These are phyloP conservation scores for Drosophila imparisetae DNA, from an alignment of 2,888 invertebrate genomes.

Conservation along the genomic window DNA sequence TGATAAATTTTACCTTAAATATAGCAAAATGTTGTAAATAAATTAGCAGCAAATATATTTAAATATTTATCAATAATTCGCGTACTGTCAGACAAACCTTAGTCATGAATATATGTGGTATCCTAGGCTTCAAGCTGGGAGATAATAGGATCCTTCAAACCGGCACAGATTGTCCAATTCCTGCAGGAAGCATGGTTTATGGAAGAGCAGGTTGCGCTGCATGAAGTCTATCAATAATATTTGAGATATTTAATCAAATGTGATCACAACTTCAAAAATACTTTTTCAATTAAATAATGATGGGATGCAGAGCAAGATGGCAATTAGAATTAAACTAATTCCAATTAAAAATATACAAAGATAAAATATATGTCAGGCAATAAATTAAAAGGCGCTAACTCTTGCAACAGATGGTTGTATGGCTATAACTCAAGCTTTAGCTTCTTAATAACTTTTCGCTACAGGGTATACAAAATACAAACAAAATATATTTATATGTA, in stretches of 20 bases:
- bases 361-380: not conserved
- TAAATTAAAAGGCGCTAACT: too few relatives aligned
- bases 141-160: not conserved
- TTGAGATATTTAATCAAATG: not conserved
- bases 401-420: not conserved
- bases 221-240: not conserved
- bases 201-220: not conserved
- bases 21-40: not conserved
- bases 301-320: too few relatives aligned
- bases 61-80: not conserved
- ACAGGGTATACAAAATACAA: constrained; percentile 35
- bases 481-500: constrained; percentile 7
- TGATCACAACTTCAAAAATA: not conserved
- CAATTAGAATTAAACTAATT: not conserved
- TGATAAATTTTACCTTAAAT: not conserved
- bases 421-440: not conserved
- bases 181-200: not conserved
- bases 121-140: fast-evolving
- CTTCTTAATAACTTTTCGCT: not conserved
- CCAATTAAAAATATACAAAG: not conserved
- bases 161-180: not conserved
- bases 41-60: not conserved
- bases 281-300: not conserved
- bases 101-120: not conserved
- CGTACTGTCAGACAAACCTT: not conserved